These are phyloP conservation scores for Mactra quadrangularis DNA, from an alignment of 1,140 invertebrate species.

Conservation along the genomic window DNA sequence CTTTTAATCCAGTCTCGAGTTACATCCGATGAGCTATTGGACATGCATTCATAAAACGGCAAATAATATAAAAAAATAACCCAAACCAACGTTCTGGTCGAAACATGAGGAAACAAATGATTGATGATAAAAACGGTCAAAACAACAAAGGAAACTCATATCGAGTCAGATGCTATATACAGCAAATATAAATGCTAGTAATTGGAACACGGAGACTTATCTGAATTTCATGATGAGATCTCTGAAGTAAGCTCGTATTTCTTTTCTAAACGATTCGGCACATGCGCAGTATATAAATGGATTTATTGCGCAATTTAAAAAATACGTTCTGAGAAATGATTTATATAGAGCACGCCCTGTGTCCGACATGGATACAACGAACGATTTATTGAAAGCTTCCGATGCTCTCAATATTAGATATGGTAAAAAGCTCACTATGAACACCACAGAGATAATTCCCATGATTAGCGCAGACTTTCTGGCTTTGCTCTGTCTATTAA, in stretches of 20 bases:
- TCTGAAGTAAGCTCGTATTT: not conserved
- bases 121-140: no score
- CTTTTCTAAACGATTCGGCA: conserved; percentile 6
- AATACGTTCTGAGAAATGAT: conserved; percentile 64
- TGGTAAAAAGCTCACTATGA: conserved; percentile 70
- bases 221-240: not conserved
- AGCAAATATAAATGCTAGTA: no score
- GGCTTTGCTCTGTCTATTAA: conserved; percentile 57
- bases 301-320: conserved; percentile 66
- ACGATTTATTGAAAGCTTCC: conserved; percentile 49
- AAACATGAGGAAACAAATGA: no score
- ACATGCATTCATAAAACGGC: no score
- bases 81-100: no score
- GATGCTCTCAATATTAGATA: conserved; percentile 61
- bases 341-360: conserved; percentile 51
- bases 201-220: no score
- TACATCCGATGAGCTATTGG: no score
- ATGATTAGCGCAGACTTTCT: conserved; percentile 68
- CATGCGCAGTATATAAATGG: conserved; percentile 63
- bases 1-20: no score
- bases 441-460: conserved; percentile 69
- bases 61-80: no score
- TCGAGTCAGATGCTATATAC: no score
- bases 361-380: conserved; percentile 44
- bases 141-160: no score